Conservation (phyloP, 2,113 vertebrate genomes). For the Corythornis vintsioides region DNA sequence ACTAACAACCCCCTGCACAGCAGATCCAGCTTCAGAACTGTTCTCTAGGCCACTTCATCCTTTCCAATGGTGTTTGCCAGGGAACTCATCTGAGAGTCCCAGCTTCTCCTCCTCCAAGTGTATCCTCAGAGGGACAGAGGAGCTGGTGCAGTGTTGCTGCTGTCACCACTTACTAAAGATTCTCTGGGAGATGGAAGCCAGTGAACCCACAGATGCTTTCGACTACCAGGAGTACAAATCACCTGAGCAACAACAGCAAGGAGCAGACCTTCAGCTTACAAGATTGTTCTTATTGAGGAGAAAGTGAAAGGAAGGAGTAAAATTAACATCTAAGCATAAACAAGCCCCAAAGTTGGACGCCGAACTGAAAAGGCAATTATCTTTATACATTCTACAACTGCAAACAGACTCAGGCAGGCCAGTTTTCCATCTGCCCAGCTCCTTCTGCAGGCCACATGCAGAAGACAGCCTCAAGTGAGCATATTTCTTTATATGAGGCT, state of each 20-base stretch:
- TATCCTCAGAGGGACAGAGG: background rate
- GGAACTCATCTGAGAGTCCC: background rate
- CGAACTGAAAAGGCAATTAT: constrained; percentile 35
- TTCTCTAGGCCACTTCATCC: background rate
- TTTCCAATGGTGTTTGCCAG: background rate
- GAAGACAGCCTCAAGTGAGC: background rate
- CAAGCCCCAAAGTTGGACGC: constrained; percentile 22
- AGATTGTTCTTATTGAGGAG: background rate
- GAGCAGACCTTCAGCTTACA: background rate
- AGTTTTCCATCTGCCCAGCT: background rate
- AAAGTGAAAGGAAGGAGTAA: constrained; percentile 24
- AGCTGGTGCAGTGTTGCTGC: background rate
- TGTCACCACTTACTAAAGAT: background rate
- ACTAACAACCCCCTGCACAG: background rate
- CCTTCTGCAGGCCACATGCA: constrained; percentile 36
- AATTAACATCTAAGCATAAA: constrained; percentile 31
- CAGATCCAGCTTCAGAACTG: background rate
- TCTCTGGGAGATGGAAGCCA: background rate
- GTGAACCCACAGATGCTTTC: background rate
- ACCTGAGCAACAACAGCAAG: background rate
- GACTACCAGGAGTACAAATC: background rate
- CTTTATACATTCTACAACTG: constrained; percentile 22
- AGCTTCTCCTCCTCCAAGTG: background rate
- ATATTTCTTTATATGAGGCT: background rate
- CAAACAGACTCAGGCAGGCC: constrained; percentile 16